These are phyloP conservation scores for Mixornis gularis DNA, from an alignment of 2,113 vertebrate genomes.

Conservation along the genomic window DNA sequence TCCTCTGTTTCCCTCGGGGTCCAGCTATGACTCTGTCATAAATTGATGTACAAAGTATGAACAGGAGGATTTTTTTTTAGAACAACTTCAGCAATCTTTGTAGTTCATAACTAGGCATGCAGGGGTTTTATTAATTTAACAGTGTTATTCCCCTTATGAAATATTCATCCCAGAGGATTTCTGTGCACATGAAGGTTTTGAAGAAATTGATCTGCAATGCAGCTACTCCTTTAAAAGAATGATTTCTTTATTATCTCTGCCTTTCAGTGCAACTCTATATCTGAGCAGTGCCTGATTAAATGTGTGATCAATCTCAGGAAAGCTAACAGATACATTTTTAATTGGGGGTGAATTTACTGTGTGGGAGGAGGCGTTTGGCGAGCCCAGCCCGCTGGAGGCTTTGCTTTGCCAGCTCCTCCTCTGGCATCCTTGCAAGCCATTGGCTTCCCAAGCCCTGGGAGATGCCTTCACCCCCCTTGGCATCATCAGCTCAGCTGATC, in stretches of 20 bases:
- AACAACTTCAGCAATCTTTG: slow-evolving; percentile 62
- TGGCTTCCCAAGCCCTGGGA: not conserved
- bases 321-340: slow-evolving; percentile 53
- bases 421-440: not conserved
- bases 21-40: slow-evolving; percentile 51
- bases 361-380: not conserved
- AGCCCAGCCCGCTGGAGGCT: not conserved
- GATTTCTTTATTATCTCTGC: slow-evolving; percentile 64
- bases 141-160: slow-evolving; percentile 70
- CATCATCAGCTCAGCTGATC: not conserved
- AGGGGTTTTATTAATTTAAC: slow-evolving; percentile 68
- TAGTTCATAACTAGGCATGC: slow-evolving; percentile 65
- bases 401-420: not conserved
- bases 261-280: slow-evolving; percentile 38
- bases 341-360: slow-evolving; percentile 1
- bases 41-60: slow-evolving; percentile 62
- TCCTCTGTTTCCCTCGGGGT: slow-evolving; percentile 34
- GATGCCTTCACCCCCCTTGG: not conserved
- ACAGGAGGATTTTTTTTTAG: slow-evolving; percentile 41
- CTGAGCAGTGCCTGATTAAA: slow-evolving; percentile 17
- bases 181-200: slow-evolving; percentile 64
- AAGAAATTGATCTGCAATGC: slow-evolving; percentile 71
- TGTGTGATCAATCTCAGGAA: slow-evolving; percentile 18
- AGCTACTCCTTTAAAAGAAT: slow-evolving; percentile 65
- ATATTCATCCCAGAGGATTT: slow-evolving; percentile 70